Conservation (phyloP, 2,888 invertebrate genomes). For the Ophraella communa region DNA sequence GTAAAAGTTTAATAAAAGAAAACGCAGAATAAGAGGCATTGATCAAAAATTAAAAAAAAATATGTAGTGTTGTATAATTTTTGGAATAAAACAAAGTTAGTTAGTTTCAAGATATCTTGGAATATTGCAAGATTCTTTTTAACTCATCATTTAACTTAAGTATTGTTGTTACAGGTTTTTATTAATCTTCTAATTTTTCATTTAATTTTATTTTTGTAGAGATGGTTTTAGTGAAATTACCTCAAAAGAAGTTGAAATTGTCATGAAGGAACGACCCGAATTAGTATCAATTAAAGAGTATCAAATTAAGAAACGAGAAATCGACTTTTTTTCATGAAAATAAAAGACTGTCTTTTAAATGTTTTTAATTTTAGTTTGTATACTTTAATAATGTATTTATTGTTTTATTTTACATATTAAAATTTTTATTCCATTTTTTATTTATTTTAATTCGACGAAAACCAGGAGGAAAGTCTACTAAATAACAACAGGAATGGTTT, state of each 20-base stretch:
- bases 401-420: conserved; percentile 19
- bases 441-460: too few species aligned
- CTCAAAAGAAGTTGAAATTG: conserved; percentile 41
- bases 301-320: conserved; percentile 38
- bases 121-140: too few species aligned
- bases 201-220: conserved; percentile 30
- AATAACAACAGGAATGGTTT: background rate
- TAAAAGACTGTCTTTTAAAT: conserved; percentile 28
- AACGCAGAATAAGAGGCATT: too few species aligned
- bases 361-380: conserved; percentile 19
- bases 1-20: too few species aligned
- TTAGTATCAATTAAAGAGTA: conserved; percentile 40
- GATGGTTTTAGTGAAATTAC: conserved; percentile 36
- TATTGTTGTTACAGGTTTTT: too few species aligned
- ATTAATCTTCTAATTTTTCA: too few species aligned
- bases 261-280: conserved; percentile 46
- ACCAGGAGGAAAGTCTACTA: too few species aligned
- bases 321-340: conserved; percentile 42
- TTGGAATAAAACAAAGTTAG: too few species aligned
- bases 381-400: conserved; percentile 21
- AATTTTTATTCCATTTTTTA: conserved; percentile 5
- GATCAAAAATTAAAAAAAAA: too few species aligned
- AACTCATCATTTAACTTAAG: too few species aligned
- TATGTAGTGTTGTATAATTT: too few species aligned
- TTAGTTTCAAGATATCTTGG: too few species aligned